A percentile compares a stretch with the other conserved stretches of the same genome.
These are phyloP conservation scores for Heteromyza rotundicornis DNA, from an alignment of 2,888 invertebrate species.

Conservation along the genomic window DNA sequence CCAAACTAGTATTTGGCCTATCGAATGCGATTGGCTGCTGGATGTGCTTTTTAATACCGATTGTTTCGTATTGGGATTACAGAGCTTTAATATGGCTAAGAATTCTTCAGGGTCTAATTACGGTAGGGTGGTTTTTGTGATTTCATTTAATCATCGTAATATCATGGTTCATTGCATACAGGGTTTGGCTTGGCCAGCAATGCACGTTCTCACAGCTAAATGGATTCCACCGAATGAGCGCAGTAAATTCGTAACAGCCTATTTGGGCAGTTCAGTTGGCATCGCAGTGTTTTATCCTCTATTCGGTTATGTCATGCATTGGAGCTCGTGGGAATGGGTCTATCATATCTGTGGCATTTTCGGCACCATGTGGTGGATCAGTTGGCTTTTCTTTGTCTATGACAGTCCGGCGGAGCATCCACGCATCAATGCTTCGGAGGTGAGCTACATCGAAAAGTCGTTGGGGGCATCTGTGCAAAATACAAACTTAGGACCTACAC, in stretches of 20 bases:
- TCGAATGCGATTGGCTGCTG: slow-evolving; percentile 70
- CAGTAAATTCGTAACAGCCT: slow-evolving; percentile 72
- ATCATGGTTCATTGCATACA: slow-evolving; percentile 38
- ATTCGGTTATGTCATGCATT: slow-evolving; percentile 71
- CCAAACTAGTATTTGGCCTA: slow-evolving; percentile 73
- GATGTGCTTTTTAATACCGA: slow-evolving; percentile 71
- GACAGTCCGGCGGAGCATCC: slow-evolving; percentile 73
- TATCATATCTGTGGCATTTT: slow-evolving; percentile 71
- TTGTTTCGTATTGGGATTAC: slow-evolving; percentile 68
- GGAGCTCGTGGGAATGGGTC: slow-evolving; percentile 74
- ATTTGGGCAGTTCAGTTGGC: slow-evolving; percentile 72
- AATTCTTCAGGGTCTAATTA: slow-evolving; percentile 72
- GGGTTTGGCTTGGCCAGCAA: slow-evolving; percentile 77
- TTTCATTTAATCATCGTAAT: neutral
- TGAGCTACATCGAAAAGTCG: slow-evolving; percentile 67
- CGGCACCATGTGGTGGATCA: slow-evolving; percentile 71
- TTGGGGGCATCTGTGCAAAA: slow-evolving; percentile 63
- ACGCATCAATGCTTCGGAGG: slow-evolving; percentile 68
- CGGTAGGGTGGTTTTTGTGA: too few species aligned
- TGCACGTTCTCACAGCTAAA: slow-evolving; percentile 78
- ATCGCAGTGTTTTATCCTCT: slow-evolving; percentile 73
- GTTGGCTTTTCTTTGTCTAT: slow-evolving; percentile 70
- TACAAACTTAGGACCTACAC: slow-evolving; percentile 63
- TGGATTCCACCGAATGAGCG: slow-evolving; percentile 85
- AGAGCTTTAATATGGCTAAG: slow-evolving; percentile 68